These are phyloP conservation scores for Capitulum mitella DNA, from an alignment of 2,888 invertebrate genomes.

Conservation along the genomic window DNA sequence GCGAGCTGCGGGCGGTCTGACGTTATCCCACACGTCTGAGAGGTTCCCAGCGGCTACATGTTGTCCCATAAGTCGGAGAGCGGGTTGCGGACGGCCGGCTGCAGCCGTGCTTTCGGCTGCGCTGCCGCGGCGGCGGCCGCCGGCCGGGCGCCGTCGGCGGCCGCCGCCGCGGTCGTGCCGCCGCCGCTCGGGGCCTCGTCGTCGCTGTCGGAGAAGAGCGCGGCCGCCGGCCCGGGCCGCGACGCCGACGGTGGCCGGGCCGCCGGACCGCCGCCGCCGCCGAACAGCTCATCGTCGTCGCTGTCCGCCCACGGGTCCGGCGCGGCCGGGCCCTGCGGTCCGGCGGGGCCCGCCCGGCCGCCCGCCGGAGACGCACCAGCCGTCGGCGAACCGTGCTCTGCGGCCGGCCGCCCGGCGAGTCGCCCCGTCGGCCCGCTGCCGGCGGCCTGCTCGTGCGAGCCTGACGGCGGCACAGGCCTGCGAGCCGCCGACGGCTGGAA, in stretches of 20 bases:
- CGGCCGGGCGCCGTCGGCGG: not conserved
- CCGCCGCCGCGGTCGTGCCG: not conserved
- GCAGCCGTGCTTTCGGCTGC: too few species aligned
- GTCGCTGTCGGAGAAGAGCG: conserved; percentile 1
- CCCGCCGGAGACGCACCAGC: not conserved
- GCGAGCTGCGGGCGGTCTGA: too few species aligned
- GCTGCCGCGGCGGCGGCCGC: not conserved
- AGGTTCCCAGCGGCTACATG: too few species aligned
- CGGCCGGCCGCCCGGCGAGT: too few species aligned
- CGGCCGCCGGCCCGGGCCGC: not conserved
- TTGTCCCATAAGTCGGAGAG: too few species aligned
- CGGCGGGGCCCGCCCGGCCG: not conserved
- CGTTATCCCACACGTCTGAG: too few species aligned
- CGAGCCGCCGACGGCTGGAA: too few species aligned
- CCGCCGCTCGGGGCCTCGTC: not conserved
- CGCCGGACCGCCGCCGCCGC: not conserved
- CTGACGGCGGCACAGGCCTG: too few species aligned
- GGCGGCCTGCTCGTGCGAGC: too few species aligned
- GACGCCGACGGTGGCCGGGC: not conserved
- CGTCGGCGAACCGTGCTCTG: too few species aligned
- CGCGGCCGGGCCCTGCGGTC: not conserved
- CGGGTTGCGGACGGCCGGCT: not conserved
- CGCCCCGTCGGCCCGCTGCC: too few species aligned
- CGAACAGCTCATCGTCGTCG: not conserved
- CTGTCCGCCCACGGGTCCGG: too few species aligned